These are phyloP conservation scores for Delphinus delphis DNA, from an alignment of 2,113 vertebrate genomes.

Conservation along the genomic window DNA sequence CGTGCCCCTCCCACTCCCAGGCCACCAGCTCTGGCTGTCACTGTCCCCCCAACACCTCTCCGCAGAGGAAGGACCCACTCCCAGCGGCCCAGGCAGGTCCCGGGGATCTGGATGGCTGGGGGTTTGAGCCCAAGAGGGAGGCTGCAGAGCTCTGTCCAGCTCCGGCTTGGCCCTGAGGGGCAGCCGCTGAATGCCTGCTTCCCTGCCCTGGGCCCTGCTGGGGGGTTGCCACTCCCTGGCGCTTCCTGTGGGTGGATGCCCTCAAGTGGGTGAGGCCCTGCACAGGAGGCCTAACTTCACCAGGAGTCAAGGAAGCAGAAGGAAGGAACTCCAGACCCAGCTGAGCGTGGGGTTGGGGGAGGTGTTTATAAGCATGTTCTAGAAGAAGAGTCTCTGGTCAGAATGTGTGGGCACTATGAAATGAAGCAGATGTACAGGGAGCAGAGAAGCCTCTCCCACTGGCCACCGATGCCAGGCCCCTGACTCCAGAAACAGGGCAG, in stretches of 20 bases:
- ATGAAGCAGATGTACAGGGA: rapidly evolving
- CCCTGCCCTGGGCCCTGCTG: rapidly evolving
- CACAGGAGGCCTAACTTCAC: rapidly evolving
- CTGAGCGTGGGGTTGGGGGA: rapidly evolving
- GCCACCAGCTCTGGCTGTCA: background rate
- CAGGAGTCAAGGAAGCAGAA: background rate
- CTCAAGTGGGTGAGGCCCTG: rapidly evolving
- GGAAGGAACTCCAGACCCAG: rapidly evolving
- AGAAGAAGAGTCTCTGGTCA: background rate
- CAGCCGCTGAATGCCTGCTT: rapidly evolving
- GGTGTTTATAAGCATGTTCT: rapidly evolving
- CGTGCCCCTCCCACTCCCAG: rapidly evolving
- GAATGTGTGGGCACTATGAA: rapidly evolving
- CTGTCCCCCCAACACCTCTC: background rate
- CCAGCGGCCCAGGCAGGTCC: background rate
- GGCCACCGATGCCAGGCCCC: rapidly evolving
- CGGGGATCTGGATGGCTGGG: rapidly evolving
- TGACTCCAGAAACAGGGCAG: background rate
- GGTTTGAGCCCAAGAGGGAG: background rate
- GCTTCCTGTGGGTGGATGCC: background rate
- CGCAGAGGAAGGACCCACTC: background rate
- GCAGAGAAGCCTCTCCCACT: too few species aligned
- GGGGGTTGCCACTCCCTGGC: background rate
- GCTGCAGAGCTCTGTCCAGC: background rate
- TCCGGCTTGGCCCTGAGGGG: rapidly evolving